Evolutionary conservation across 92 coral and sea anemone genomes (phyloP), one percentile per base, ranked within the genome.

Genomic region (Epizoanthus rinbou): DNA sequence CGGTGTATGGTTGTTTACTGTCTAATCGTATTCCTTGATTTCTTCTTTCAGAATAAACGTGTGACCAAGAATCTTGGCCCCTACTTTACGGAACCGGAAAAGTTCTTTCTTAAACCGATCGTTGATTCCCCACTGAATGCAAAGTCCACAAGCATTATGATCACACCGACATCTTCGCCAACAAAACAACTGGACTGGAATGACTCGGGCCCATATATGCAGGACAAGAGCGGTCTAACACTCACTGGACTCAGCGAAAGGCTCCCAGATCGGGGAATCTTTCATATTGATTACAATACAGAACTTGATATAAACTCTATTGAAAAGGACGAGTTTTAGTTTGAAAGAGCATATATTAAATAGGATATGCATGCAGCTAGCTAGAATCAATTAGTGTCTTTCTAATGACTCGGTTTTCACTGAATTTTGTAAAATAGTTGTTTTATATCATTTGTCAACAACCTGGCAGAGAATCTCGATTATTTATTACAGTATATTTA

Each of bases 241-340:
- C 75, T 75, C 13, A 58, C 76, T 57, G 73, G 56, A 14, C 45
- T 80, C 45, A 86, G 71, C 70, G 79, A 87, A 19, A 88, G 85
- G 80, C 80, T 50, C 31, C 73, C 75, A n/a, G 94, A 91, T 59
- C 88, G 86, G 73, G 90, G 93, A 62, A 84, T 89, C 31, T 93
- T 84, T 87, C 92, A 82, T 75, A 57, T 91, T 80, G 93, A 91
- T 67, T 93, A 79, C 22, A 85, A 85, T 68, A 88, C 94, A 24
- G 98, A 93, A 70, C 81, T 93, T 43, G 98, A 93, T 82, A 79
- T 93, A 35, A 88, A 93, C 94, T 93, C 95, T 14, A 93, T 93
- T 60, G 98, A 93, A 66, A 94, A 87, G 74, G 98, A 93, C 86
- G 90, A 91, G 74, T 88, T 93, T 72, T 89, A 85, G 59, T 90